Conservation (phyloP, 2,888 invertebrate genomes). For the Mimas tiliae region DNA sequence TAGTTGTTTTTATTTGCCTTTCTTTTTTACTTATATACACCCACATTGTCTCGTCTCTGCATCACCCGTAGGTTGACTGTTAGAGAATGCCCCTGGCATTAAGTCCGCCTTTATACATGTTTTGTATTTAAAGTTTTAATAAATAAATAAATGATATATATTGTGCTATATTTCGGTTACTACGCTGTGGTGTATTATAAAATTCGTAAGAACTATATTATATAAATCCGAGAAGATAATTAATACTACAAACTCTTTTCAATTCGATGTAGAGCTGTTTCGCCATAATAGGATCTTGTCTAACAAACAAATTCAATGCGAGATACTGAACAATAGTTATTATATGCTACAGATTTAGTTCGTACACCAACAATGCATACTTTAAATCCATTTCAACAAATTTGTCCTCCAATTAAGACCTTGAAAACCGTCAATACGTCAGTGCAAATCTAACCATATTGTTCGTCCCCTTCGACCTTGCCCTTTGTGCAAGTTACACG, state of each 20-base stretch:
- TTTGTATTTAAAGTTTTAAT: too few species aligned
- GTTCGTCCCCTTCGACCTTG: slow-evolving; percentile 26
- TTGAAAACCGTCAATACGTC: slow-evolving; percentile 8
- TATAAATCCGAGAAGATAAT: too few species aligned
- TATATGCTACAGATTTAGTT: not conserved
- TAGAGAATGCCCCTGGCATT: too few species aligned
- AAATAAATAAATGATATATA: too few species aligned
- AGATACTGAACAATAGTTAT: not conserved
- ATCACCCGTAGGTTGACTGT: too few species aligned
- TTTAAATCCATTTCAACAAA: not conserved
- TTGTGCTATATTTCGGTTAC: too few species aligned
- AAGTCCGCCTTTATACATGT: too few species aligned
- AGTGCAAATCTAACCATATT: slow-evolving; percentile 13
- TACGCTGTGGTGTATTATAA: too few species aligned
- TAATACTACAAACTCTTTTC: not conserved
- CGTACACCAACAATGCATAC: not conserved
- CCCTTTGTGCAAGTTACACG: slow-evolving; percentile 45
- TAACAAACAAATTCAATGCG: slow-evolving; percentile 4
- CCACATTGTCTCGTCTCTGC: too few species aligned
- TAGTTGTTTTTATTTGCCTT: too few species aligned
- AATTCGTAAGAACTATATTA: too few species aligned
- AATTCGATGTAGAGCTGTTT: not conserved
- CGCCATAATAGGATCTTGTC: not conserved
- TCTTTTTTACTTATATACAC: too few species aligned
- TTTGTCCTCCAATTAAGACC: slow-evolving; percentile 8